Base-by-base conservation (phyloP, 2,888 invertebrate species). In the Monochamus alternatus region DNA sequence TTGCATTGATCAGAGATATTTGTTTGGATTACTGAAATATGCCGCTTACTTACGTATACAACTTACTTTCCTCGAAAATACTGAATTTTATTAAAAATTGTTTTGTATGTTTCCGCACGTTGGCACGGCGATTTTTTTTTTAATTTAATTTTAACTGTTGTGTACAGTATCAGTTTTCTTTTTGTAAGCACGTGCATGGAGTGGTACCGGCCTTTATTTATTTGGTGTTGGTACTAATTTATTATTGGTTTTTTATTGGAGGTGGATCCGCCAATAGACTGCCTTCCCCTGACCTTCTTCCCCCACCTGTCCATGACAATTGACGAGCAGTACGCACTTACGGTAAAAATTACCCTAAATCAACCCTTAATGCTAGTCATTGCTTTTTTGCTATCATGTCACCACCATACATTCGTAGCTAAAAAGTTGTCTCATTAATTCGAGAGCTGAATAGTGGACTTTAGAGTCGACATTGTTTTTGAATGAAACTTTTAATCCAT, bases 241-340 rank as follows among this genome's bases (percentile, higher is more conserved):
- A 55, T 85, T 85, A 74, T 81, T 82, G 77, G 77, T 79, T 81
- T 87, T 87, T 85, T 86, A 83, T 86, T 84, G 80, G 91, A 91
- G 91, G 88, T 89, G 91, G 90, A 91, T 88, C 88, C 89, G 89
- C 89, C 90, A 89, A 89, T 89, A 89, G 90, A 90, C 89, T 87
- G 90, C 89, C 89, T 90, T 88, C 90, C 90, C 88, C 88, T 89
- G 86, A 88, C 88, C 89, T 88, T 88, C 88, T 87, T 87, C 87
- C 87, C 88, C 82, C 86, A 86, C 82, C 84, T 88, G 86, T 88
- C 89, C 88, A 87, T 89, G 88, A 87, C 88, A 87, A 83, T 88
- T 86, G 89, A 89, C 82, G 89, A 89, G 86, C 89, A 87, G 86
- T 89, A 86, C 86, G 89, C 89, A 88, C 87, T 89, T 81, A 89